Evolutionary conservation across 2,113 vertebrate genomes (phyloP).

Genomic region (Austrofundulus limnaeus): DNA sequence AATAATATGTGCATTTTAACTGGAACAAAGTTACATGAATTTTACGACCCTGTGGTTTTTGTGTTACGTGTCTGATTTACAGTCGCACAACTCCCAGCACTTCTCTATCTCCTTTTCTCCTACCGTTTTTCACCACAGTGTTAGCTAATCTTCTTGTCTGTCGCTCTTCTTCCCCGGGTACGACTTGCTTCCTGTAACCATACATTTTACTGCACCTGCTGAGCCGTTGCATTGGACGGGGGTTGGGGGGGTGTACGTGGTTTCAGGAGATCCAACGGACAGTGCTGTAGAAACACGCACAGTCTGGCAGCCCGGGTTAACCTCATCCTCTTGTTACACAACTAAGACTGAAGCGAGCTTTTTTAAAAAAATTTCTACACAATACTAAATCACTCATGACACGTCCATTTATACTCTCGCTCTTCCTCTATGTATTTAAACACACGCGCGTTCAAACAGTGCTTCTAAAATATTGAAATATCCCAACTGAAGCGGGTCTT

Average conservation of each 20-base stretch:
- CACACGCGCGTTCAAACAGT: background rate
- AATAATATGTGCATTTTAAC: constrained; percentile 29
- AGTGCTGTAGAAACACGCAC: constrained; percentile 40
- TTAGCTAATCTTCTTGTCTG: constrained; percentile 61
- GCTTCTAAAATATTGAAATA: background rate
- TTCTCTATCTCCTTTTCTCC: constrained; percentile 31
- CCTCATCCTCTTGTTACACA: constrained; percentile 75
- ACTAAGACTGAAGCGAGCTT: constrained; percentile 15
- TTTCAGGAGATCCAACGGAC: constrained; percentile 66
- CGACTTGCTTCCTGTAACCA: constrained; percentile 65
- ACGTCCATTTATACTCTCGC: background rate
- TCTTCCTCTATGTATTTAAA: background rate
- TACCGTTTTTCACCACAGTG: constrained; percentile 45
- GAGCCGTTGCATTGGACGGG: constrained; percentile 64
- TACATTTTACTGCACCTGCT: constrained; percentile 65
- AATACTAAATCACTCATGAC: constrained; percentile 41
- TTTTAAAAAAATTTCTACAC: background rate
- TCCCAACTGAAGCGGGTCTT: background rate
- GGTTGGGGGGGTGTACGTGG: constrained; percentile 45
- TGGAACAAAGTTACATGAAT: constrained; percentile 46
- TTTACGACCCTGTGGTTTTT: constrained; percentile 48
- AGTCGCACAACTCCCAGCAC: constrained; percentile 35
- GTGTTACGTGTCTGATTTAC: constrained; percentile 64
- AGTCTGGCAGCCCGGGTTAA: constrained; percentile 49
- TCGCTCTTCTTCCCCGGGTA: constrained; percentile 33